Evolutionary conservation across 2,797 vertebrate genomes (phyloP).

Genomic region (Ceyx erithaca): DNA sequence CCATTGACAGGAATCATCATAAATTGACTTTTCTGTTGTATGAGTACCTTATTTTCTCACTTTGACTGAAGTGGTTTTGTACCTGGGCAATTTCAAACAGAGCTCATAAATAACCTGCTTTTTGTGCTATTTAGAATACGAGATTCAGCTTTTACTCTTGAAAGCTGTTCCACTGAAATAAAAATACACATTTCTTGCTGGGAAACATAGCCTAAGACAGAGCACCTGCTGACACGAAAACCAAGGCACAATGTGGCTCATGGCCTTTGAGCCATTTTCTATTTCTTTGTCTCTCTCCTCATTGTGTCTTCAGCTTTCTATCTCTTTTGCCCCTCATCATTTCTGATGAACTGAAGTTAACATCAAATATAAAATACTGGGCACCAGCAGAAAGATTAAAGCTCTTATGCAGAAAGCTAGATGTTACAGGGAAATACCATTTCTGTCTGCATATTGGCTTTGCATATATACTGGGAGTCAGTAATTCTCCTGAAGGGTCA

Average conservation of each 20-base stretch:
- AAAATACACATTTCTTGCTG: not conserved
- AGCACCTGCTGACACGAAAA: not conserved
- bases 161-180: not conserved
- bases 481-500: not conserved
- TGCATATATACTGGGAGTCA: not conserved
- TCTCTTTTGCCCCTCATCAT: not conserved
- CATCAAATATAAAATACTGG: not conserved
- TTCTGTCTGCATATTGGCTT: not conserved
- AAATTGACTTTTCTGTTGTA: not conserved
- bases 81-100: not conserved
- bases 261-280: not conserved
- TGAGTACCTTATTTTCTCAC: not conserved
- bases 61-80: not conserved
- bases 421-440: not conserved
- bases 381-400: not conserved
- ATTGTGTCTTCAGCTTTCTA: not conserved
- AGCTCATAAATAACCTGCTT: not conserved
- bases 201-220: not conserved
- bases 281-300: not conserved
- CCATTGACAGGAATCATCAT: not conserved
- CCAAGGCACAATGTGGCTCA: not conserved
- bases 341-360: not conserved
- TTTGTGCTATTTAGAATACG: not conserved
- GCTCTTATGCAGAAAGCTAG: not conserved
- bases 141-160: not conserved